Evolutionary conservation across 2,888 invertebrate species (phyloP), one percentile per base, ranked within the genome.

Genomic region (Teinopalpus imperialis): DNA sequence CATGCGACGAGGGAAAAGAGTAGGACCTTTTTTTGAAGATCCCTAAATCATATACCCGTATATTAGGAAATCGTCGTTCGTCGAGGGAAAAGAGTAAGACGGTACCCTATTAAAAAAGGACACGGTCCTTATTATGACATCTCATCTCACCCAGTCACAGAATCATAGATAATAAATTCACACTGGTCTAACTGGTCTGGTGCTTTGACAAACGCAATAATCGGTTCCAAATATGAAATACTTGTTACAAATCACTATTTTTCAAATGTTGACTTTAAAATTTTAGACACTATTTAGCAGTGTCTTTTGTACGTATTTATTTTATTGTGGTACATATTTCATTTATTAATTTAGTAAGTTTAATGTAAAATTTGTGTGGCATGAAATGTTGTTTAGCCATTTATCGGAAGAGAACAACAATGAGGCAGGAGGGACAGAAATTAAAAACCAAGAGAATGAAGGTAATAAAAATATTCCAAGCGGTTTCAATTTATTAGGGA

Each of bases 301-400:
- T 41, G 41, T 35, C 30, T 41, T 46, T 41, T 46, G 24, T 41
- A 46, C 16, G 41, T 12, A 18, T 46, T 41, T 46, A 46, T 41
- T 41, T 46, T 41, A 30, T 35, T 23, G 29, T 46, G 27, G 13
- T 21, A 13, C 23, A 20, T 14, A 20, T 30, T 35, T 4, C 6
- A 35, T 41, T 29, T 6, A 14, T 62, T 53, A 57, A 56, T 58
- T 52, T 51, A 56, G 51, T 46, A 57, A 61, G 63, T 41, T 55
- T 61, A 57, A 54, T 45, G 54, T 57, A 51, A 73, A 78, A 77
- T 75, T 65, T 63, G 64, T 66, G 78, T 69, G 57, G 58, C 58
- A 49, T 51, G 43, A 50, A 35, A 86, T 86, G 86, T 67, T 81
- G 53, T 81, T 85, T 51, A 75, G 71, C 59, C 66, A 66, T 37